Conservation (phyloP, 2,797 vertebrate genomes). For the Staurois parvus region DNA sequence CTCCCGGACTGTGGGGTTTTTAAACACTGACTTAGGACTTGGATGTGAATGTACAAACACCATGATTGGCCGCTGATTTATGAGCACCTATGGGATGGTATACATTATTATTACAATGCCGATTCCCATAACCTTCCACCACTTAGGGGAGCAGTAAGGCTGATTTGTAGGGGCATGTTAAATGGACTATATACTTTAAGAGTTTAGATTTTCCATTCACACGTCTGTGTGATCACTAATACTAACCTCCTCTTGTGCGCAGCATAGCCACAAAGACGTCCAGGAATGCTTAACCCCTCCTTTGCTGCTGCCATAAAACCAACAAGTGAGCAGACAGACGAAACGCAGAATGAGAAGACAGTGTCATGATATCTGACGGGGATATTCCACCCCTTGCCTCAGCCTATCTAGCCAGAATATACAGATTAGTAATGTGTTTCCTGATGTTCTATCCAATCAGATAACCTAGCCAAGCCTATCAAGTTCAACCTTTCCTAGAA, state of each 20-base stretch:
- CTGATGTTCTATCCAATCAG: too few relatives aligned
- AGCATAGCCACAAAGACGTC: background rate
- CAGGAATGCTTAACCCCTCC: background rate
- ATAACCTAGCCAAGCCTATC: too few relatives aligned
- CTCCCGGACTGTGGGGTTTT: slow-evolving; percentile 70
- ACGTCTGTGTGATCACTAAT: background rate
- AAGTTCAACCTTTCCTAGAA: too few relatives aligned
- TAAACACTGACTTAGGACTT: slow-evolving; percentile 68
- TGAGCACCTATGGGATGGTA: slow-evolving; percentile 73
- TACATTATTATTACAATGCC: slow-evolving; percentile 75
- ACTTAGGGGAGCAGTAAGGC: slow-evolving; percentile 71
- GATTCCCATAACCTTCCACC: slow-evolving; percentile 76
- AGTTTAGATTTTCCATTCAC: slow-evolving; percentile 59
- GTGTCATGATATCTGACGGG: too few relatives aligned
- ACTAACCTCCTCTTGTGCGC: slow-evolving; percentile 13
- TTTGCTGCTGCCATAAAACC: background rate
- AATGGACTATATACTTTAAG: slow-evolving; percentile 73
- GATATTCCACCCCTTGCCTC: too few relatives aligned
- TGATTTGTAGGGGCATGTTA: slow-evolving; percentile 73
- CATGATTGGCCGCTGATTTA: slow-evolving; percentile 75
- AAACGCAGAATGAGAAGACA: background rate
- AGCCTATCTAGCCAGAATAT: too few relatives aligned
- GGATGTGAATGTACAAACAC: slow-evolving; percentile 72
- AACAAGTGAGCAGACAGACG: background rate
- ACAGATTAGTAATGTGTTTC: too few relatives aligned